Base-by-base conservation (phyloP, 2,113 vertebrate species). In the Pycnonotus jocosus region DNA sequence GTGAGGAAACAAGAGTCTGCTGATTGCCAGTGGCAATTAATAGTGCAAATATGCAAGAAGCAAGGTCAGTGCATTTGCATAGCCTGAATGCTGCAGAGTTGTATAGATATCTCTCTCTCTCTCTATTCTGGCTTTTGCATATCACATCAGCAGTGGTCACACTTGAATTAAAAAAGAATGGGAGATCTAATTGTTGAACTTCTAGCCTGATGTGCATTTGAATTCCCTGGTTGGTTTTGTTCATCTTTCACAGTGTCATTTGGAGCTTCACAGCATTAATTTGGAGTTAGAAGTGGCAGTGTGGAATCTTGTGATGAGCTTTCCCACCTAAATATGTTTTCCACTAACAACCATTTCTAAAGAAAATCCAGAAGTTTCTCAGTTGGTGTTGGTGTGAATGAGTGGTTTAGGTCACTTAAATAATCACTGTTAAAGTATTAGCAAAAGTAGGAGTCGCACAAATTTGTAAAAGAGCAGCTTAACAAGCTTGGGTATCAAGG, bases 161-260 rank as follows among this genome's bases (percentile, higher is more conserved):
- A 1, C 53, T 30, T 47, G 37, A 22, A 11, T 33, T 30, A 5
- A 3, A 24, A 8, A 78, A 45, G 31, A 48, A 12, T 0, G 1
- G 18, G 35, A 33, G 25, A 4, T 73, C 2, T 23, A 15, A 25
- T 20, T n/a, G 17, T 50, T 83, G 15, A 20, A 24, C 27, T 62
- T 69, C 6, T 51, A 57, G 37, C 23, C 48, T 37, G 31, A 14
- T 3, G 11, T 20, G 6, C 0, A 0, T 61, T 61, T 77, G 56
- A 38, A 27, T 50, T 61, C 31, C 18, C 17, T 20, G n/a, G 11
- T 16, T 50, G 51, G 25, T 56, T 77, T 68, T 81, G 28, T 48
- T 44, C 1, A 0, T 64, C 40, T 64, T 50, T 47, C 28, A 5
- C 0, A 0, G 19, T 57, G 69, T 18, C 0, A 3, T 86, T 76